Conservation (phyloP, 1,140 invertebrate genomes). For the Rhysida immarginata region DNA sequence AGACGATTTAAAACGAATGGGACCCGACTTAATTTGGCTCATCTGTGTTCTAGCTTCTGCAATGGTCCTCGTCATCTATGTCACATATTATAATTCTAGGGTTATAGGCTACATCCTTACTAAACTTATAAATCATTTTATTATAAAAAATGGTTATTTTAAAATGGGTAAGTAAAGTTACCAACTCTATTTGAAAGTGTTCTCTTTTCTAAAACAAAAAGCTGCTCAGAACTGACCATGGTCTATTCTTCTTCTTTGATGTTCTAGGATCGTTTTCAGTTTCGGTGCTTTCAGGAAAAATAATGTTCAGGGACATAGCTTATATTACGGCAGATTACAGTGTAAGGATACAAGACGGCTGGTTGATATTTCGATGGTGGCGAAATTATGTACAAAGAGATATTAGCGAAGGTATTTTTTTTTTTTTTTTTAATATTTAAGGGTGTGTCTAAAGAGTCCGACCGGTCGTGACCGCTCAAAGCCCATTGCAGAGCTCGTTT, state of each 20-base stretch:
- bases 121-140: slow-evolving; percentile 71
- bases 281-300: slow-evolving; percentile 88
- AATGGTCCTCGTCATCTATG: slow-evolving; percentile 80
- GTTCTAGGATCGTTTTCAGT: slow-evolving; percentile 77
- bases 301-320: slow-evolving; percentile 94
- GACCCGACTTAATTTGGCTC: too few species aligned
- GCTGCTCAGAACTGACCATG: background rate
- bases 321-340: slow-evolving; percentile 91
- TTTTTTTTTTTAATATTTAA: too few species aligned
- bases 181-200: background rate
- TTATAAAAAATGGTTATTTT: slow-evolving; percentile 52
- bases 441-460: too few species aligned
- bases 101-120: slow-evolving; percentile 79
- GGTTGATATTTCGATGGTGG: slow-evolving; percentile 95
- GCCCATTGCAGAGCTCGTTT: too few species aligned
- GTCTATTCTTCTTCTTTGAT: slow-evolving; percentile 10
- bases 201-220: background rate
- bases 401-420: slow-evolving; percentile 16
- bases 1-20: too few species aligned
- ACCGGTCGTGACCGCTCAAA: too few species aligned
- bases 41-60: slow-evolving; percentile 62
- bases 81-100: slow-evolving; percentile 88
- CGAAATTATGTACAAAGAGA: slow-evolving; percentile 25
- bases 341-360: slow-evolving; percentile 86
- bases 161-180: slow-evolving; percentile 57